Evolutionary conservation across 2,797 vertebrate genomes (phyloP).

Genomic region (Florisuga fusca): DNA sequence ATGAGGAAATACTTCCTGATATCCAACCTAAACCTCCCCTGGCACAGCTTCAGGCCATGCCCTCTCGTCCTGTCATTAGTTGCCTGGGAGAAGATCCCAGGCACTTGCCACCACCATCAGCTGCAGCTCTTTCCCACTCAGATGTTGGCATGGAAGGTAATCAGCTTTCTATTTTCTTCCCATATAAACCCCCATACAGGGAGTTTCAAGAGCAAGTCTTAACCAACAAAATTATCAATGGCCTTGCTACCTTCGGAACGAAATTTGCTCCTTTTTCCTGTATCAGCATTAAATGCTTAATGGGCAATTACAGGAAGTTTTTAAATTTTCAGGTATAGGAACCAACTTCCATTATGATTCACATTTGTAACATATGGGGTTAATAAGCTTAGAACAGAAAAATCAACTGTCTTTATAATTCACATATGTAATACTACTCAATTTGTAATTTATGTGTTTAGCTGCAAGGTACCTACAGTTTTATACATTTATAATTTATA

Average conservation of each 20-base stretch:
- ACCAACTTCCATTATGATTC: not conserved
- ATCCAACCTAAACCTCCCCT: no score
- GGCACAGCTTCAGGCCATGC: no score
- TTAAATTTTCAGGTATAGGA: not conserved
- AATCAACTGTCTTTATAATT: not conserved
- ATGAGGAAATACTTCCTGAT: no score
- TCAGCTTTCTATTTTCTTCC: not conserved
- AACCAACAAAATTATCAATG: not conserved
- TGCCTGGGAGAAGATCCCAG: no score
- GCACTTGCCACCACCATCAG: not conserved
- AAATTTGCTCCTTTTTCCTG: not conserved
- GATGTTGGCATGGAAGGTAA: not conserved
- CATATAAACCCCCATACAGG: not conserved
- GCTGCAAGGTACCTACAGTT: constrained; percentile 3
- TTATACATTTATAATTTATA: constrained; percentile 7
- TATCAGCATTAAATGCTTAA: not conserved
- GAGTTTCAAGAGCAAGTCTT: not conserved
- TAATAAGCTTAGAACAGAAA: not conserved
- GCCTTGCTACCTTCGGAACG: not conserved
- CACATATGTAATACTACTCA: not conserved
- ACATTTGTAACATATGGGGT: not conserved
- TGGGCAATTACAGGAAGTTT: not conserved
- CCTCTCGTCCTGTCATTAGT: no score
- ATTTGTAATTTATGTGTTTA: constrained; percentile 6
- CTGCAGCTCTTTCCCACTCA: not conserved